Evolutionary conservation across 2,888 invertebrate species (phyloP).

Genomic region (Eilema sororculum): DNA sequence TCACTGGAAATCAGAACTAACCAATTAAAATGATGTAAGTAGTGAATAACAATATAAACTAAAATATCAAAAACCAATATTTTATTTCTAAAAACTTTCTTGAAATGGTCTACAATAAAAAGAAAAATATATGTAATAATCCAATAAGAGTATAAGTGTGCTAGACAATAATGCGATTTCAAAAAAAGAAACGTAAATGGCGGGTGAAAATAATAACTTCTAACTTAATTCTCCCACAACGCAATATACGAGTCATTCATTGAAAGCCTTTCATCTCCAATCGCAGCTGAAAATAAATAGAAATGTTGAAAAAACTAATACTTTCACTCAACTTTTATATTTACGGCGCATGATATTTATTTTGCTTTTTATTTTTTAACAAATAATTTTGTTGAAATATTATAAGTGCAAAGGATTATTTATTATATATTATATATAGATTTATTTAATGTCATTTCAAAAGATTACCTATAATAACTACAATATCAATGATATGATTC

Average conservation of each 20-base stretch:
- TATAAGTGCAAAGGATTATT: no score
- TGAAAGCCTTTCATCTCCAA: constrained; percentile 28
- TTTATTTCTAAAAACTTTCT: not conserved
- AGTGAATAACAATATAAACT: no score
- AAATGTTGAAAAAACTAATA: constrained; percentile 24
- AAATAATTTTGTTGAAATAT: no score
- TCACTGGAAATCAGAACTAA: no score
- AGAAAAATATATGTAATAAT: not conserved
- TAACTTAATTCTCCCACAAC: constrained; percentile 22
- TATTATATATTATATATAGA: no score
- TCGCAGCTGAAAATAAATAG: constrained; percentile 30
- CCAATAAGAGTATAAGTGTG: not conserved
- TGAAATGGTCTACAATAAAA: not conserved
- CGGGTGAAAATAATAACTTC: not conserved
- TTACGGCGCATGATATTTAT: constrained; percentile 14
- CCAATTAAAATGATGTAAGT: no score
- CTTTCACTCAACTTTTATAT: constrained; percentile 14
- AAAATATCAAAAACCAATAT: no score
- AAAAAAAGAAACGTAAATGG: constrained; percentile 2
- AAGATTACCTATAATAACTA: constrained; percentile 27
- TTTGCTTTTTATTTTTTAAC: not conserved
- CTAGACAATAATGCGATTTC: not conserved
- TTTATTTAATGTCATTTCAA: no score
- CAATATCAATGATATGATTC: constrained; percentile 35
- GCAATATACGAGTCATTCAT: constrained; percentile 15